Base-by-base conservation (phyloP, 1,140 invertebrate genomes). In the Diorhabda elongata region DNA sequence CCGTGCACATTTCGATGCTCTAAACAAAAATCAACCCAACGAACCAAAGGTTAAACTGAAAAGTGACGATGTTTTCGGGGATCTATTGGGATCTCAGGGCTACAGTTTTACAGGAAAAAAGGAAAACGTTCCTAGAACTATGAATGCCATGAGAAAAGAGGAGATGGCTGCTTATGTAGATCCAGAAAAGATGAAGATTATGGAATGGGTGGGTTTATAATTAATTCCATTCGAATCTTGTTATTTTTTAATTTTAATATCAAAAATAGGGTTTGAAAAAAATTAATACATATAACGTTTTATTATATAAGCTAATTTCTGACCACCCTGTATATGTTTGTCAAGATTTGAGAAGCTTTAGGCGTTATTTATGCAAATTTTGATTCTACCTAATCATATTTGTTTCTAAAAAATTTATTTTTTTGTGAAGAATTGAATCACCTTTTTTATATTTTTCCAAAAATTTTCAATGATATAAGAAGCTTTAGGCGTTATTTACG, bases 71-170 rank as follows among this genome's bases (percentile, higher is more conserved):
- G 90, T 94, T 8, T 98, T 98, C 82, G 93, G 91, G 9, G 95
- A 98, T 82, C 82, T 98, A 7, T 83, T 98, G 1, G 95, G 94
- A 2, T 91, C 90, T 73, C 93, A 96, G 77, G 92, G 92, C 0
- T 97, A 96, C 75, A 89, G 90, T 64, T 93, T 94, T 81, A 89
- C 89, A 5, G 83, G 85, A 2, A 92, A 91, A 74, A 91, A 90
- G 67, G 88, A 92, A 65, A 81, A 87, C 58, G 91, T 90, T 9
- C 94, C 94, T 0, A 90, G 90, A 72, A 96, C 95, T 2, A 95
- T 98, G 69, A 96, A 95, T 78, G 92, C 92, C 73, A 95, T 98
- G 93, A 86, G 93, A 11, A 96, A 95, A 78, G 91, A 92, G 67
- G 92, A 96, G 74, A 82, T 95, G 70, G 90, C 88, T 0, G 92